These are phyloP conservation scores for Acronicta psi DNA, from an alignment of 2,888 invertebrate genomes.

Conservation along the genomic window DNA sequence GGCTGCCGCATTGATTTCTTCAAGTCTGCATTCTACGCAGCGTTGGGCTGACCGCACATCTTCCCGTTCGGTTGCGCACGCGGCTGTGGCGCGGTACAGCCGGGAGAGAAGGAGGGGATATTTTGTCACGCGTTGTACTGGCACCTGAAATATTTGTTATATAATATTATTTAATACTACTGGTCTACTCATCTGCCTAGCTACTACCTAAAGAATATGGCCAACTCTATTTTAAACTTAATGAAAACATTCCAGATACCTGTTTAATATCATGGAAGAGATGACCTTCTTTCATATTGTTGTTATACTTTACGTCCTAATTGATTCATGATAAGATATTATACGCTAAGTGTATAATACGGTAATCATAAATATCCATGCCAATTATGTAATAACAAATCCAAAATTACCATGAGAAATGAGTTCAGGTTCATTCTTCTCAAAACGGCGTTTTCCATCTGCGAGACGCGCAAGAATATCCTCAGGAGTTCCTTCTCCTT, in stretches of 20 bases:
- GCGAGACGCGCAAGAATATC: constrained; percentile 98
- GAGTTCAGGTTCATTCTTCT: constrained; percentile 98
- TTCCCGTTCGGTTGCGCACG: constrained; percentile 94
- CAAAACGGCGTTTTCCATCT: constrained; percentile 98
- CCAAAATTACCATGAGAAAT: constrained; percentile 95
- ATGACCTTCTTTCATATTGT: too few relatives aligned
- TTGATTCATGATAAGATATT: too few relatives aligned
- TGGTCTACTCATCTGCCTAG: too few relatives aligned
- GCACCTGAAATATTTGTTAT: constrained; percentile 89
- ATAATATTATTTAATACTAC: too few relatives aligned
- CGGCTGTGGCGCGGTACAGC: constrained; percentile 96
- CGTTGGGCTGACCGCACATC: constrained; percentile 96
- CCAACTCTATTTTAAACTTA: background rate
- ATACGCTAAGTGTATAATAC: too few relatives aligned
- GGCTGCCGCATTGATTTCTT: constrained; percentile 97
- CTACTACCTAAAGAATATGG: too few relatives aligned
- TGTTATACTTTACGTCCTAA: too few relatives aligned
- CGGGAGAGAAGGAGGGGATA: constrained; percentile 97
- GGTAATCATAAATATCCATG: too few relatives aligned
- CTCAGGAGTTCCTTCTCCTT: constrained; percentile 97
- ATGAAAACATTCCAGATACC: background rate
- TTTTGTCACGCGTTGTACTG: constrained; percentile 98
- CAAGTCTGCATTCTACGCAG: constrained; percentile 97
- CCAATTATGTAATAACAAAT: too few relatives aligned
- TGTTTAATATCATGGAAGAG: too few relatives aligned